phyloP scores from a whole-genome alignment of 2,113 vertebrate genomes.

The Pseudopodoces humilis region DNA sequence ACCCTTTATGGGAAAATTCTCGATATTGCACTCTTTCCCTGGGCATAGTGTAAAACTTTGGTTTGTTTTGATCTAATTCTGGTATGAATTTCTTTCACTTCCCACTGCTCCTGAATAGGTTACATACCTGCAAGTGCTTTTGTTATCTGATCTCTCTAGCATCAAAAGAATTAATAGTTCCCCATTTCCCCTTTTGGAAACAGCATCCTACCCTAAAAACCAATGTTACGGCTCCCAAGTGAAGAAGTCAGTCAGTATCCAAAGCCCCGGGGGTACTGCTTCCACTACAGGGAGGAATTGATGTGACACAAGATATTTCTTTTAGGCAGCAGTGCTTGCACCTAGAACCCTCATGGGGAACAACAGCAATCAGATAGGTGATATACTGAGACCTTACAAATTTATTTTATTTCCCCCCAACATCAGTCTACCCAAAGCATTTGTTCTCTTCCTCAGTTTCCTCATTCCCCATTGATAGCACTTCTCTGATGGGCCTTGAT shows the following conservation, averaged over 20 bases:
- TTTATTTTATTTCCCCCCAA: neutral
- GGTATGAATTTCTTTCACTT: neutral
- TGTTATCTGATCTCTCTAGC: neutral
- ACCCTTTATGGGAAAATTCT: neutral
- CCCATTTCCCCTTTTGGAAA: neutral
- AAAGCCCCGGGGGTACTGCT: neutral
- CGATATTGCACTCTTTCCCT: fast-evolving
- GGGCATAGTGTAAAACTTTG: neutral
- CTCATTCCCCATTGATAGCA: neutral
- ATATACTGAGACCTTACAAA: neutral
- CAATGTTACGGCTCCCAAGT: fast-evolving
- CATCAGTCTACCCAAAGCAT: neutral
- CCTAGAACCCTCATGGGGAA: neutral
- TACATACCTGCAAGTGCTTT: neutral
- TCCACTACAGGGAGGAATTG: neutral
- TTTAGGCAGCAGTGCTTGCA: neutral
- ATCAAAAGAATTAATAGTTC: neutral
- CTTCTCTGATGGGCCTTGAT: neutral
- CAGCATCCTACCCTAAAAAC: neutral
- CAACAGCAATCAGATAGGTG: neutral
- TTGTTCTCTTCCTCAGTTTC: neutral
- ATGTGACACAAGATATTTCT: neutral
- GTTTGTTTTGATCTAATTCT: neutral
- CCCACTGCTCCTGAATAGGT: neutral
- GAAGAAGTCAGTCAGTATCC: neutral